Percentiles rank a stretch among this genome's conserved stretches.
Evolutionary conservation across 2,113 vertebrate genomes (phyloP).

Genomic region (Tetrao urogallus): DNA sequence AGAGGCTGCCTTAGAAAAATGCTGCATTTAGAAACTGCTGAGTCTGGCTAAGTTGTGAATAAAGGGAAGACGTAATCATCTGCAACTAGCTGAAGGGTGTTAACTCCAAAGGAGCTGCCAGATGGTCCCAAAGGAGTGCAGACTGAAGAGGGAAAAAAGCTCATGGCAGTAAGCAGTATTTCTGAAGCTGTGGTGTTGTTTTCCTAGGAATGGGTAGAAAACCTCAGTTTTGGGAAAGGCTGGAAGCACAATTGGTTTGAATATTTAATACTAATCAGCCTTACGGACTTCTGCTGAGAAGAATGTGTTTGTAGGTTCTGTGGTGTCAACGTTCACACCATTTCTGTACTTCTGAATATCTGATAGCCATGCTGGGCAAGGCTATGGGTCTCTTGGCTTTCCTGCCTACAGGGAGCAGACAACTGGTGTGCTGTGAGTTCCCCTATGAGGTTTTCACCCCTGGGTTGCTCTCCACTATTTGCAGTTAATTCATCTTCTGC

Average conservation of each 20-base stretch:
- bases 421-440: accelerated
- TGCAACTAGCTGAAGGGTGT: neutral
- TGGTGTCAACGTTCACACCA: no score
- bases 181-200: neutral
- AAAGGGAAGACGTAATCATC: neutral
- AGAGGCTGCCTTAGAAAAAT: slow-evolving; percentile 9
- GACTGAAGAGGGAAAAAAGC: neutral
- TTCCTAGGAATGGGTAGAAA: neutral
- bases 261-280: neutral
- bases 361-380: accelerated
- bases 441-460: neutral
- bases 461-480: neutral
- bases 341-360: neutral
- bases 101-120: neutral
- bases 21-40: slow-evolving; percentile 37
- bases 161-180: neutral
- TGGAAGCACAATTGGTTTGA: neutral
- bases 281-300: neutral
- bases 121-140: neutral
- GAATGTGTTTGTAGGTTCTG: neutral
- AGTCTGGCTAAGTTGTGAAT: neutral
- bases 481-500: neutral
- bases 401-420: accelerated
- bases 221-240: neutral
- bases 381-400: accelerated